These are phyloP conservation scores for Fulmarus glacialis DNA, from an alignment of 2,113 vertebrate genomes.

Conservation along the genomic window DNA sequence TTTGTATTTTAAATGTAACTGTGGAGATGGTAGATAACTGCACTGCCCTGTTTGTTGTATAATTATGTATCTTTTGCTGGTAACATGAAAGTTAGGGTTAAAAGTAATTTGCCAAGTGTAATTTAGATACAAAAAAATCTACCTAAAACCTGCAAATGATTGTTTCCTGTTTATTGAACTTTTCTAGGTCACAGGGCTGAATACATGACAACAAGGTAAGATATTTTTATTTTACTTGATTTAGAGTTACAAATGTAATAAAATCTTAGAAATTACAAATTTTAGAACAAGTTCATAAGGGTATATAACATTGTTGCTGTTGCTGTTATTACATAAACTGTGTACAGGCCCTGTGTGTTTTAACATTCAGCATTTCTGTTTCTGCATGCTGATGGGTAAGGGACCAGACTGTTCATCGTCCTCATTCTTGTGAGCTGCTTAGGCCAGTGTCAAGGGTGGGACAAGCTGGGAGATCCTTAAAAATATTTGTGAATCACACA, in stretches of 20 bases:
- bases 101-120: neutral
- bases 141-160: neutral
- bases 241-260: neutral
- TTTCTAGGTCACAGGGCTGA: constrained; percentile 93
- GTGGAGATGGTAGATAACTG: neutral
- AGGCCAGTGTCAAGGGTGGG: neutral
- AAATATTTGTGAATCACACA: neutral
- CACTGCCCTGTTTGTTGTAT: neutral
- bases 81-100: neutral
- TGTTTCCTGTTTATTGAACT: constrained; percentile 23
- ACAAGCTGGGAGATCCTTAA: neutral
- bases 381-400: neutral
- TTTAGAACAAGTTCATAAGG: neutral
- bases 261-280: neutral
- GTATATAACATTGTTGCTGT: neutral
- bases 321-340: neutral
- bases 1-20: neutral
- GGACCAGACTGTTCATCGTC: neutral
- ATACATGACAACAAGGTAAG: constrained; percentile 98
- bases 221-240: neutral
- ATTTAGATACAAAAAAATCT: neutral
- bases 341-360: neutral
- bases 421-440: neutral
- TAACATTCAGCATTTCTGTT: neutral
- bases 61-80: neutral